Percentiles rank a stretch among this genome's conserved stretches.
These are phyloP conservation scores for Panzeria rudis DNA, from an alignment of 2,888 invertebrate species.

Conservation along the genomic window DNA sequence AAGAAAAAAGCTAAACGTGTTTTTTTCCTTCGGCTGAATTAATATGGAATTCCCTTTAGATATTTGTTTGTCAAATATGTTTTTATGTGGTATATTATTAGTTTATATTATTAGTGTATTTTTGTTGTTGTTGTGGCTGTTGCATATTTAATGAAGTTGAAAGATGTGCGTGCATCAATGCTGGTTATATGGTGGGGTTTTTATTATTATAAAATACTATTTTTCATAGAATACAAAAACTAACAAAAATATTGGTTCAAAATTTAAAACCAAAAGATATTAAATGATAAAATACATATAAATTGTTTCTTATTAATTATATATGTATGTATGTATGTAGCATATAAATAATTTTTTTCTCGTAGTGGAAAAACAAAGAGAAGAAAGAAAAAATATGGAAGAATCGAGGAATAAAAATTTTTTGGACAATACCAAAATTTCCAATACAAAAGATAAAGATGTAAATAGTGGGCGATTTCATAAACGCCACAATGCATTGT, in stretches of 20 bases:
- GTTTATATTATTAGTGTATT: not conserved
- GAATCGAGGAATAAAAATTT: too few relatives aligned
- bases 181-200: constrained; percentile 27
- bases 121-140: constrained; percentile 19
- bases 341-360: too few relatives aligned
- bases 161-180: constrained; percentile 55
- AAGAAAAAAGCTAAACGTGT: constrained; percentile 41
- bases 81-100: constrained; percentile 26
- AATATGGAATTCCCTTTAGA: constrained; percentile 62
- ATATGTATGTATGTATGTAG: too few relatives aligned
- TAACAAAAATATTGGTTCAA: not conserved
- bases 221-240: not conserved
- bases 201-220: not conserved
- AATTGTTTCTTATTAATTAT: too few relatives aligned
- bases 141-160: constrained; percentile 69
- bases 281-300: too few relatives aligned
- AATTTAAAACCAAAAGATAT: not conserved
- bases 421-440: too few relatives aligned
- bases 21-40: constrained; percentile 11
- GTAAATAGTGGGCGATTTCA: too few relatives aligned
- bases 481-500: too few relatives aligned
- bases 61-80: constrained; percentile 52
- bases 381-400: too few relatives aligned
- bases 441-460: too few relatives aligned
- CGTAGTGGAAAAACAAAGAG: too few relatives aligned